These are phyloP conservation scores for Leptinotarsa rubiginosa DNA, from an alignment of 2,888 invertebrate genomes.

Conservation along the genomic window DNA sequence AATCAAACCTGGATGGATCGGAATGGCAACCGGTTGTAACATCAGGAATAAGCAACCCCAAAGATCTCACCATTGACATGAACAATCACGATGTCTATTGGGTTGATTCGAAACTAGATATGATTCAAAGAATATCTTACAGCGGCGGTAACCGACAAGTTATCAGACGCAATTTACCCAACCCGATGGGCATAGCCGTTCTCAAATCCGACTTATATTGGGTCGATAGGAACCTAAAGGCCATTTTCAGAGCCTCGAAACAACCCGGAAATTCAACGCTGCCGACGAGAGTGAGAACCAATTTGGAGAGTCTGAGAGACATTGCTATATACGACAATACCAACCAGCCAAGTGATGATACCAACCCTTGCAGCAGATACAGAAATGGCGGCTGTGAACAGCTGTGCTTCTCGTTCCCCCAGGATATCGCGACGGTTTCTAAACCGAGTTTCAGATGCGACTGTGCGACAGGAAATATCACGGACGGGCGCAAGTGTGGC, in stretches of 20 bases:
- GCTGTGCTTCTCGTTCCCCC: conserved; percentile 92
- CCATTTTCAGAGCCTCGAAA: conserved; percentile 85
- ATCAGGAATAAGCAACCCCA: conserved; percentile 90
- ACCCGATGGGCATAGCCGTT: conserved; percentile 93
- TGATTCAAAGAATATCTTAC: conserved; percentile 91
- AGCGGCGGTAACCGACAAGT: conserved; percentile 85
- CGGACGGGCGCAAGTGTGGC: conserved; percentile 78
- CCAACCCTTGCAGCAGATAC: conserved; percentile 81
- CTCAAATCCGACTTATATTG: conserved; percentile 89
- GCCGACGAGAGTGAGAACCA: conserved; percentile 81
- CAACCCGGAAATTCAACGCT: conserved; percentile 78
- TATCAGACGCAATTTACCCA: conserved; percentile 88
- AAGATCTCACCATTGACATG: conserved; percentile 92
- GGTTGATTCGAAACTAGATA: conserved; percentile 95
- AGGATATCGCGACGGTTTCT: conserved; percentile 67
- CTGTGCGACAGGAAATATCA: conserved; percentile 90
- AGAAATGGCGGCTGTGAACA: conserved; percentile 92
- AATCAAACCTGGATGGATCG: conserved; percentile 87
- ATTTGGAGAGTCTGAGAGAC: conserved; percentile 87
- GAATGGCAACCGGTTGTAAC: conserved; percentile 89
- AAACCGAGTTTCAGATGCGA: conserved; percentile 79
- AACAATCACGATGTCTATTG: conserved; percentile 95
- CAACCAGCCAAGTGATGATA: conserved; percentile 87
- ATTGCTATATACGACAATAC: conserved; percentile 91
- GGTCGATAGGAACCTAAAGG: conserved; percentile 92